Evolutionary conservation across 37 sponge, comb jelly and placozoan species (phyloP), one percentile per base, ranked within the genome.

Genomic region (Beroe ovata): DNA sequence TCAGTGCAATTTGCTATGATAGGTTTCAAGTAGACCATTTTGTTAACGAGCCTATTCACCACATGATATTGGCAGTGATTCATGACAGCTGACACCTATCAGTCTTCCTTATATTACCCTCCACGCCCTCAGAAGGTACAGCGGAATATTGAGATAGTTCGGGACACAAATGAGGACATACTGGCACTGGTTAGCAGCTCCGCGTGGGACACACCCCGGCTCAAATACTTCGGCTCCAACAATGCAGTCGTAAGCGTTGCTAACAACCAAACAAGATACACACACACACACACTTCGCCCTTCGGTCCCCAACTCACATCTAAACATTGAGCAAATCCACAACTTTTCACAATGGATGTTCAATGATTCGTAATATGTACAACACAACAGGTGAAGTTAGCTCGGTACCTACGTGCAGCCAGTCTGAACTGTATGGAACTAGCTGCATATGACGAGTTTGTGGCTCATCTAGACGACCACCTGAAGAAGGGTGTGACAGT

Each of bases 381-480:
- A n/a, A n/a, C n/a, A 47, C 11, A n/a, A 28, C 84, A 77, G 84
- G 84, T 77, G 41, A 77, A 77, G 28, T 23, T 77, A 42, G 84
- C 84, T 2, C 41, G 84, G 42, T 77, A 26, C 23, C 84, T 77
- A 6, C 42, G 84, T 25, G 23, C 84, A 8, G 38, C 26, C n/a
- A 32, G 36, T 41, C 84, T 77, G 54, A 3, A 8, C n/a, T 42
- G 54, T 25, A 20, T 77, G 42, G 54, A 42, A 8, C 1, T 30
- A 19, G 33, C 26, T 6, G 42, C 54, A 1, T 77, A 77, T 35
- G 54, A 77, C 25, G 84, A 77, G 47, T 77, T 40, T 54, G 54
- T 77, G n/a, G 35, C 1, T 1, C 84, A 77, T 8, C 84, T 77
- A 40, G 54, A 42, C 54, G 84, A 77, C 84, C 84, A 77, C 33